Conservation (phyloP, 1,140 invertebrate genomes). For the Drosophila hydei region DNA sequence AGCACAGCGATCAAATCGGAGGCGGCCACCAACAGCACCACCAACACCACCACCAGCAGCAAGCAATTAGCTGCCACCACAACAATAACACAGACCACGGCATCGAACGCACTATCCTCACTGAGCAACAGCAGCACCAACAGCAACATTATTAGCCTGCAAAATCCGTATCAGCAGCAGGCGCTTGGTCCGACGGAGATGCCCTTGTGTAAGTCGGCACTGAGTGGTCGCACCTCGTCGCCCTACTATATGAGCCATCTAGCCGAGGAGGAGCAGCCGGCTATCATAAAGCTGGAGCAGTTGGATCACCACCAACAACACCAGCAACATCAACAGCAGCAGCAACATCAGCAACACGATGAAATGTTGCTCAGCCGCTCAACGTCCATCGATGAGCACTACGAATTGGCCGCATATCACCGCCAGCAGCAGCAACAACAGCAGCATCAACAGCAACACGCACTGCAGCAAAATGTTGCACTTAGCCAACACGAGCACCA, state of each 20-base stretch:
- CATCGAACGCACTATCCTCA: slow-evolving; percentile 73
- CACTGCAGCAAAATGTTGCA: slow-evolving; percentile 61
- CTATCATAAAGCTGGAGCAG: slow-evolving; percentile 62
- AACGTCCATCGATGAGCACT: slow-evolving; percentile 68
- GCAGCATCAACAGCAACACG: slow-evolving; percentile 52
- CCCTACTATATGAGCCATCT: slow-evolving; percentile 56
- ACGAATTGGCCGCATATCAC: slow-evolving; percentile 65
- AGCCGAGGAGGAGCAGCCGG: slow-evolving; percentile 45
- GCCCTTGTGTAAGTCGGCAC: slow-evolving; percentile 54
- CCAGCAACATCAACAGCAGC: slow-evolving; percentile 48
- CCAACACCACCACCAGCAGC: slow-evolving; percentile 36
- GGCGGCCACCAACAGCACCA: slow-evolving; percentile 37
- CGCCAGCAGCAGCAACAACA: slow-evolving; percentile 59
- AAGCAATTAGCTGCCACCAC: slow-evolving; percentile 41
- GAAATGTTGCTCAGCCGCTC: slow-evolving; percentile 64
- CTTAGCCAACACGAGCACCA: slow-evolving; percentile 62
- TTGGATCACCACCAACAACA: slow-evolving; percentile 52
- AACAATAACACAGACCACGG: slow-evolving; percentile 70
- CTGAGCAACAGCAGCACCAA: slow-evolving; percentile 58
- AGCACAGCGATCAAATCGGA: slow-evolving; percentile 64
- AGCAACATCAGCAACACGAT: slow-evolving; percentile 54
- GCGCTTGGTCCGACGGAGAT: slow-evolving; percentile 55
- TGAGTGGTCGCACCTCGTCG: slow-evolving; percentile 38
- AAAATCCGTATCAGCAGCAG: slow-evolving; percentile 68
- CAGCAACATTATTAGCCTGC: slow-evolving; percentile 70